Conservation (phyloP, 2,888 invertebrate species). For the Apodemia zela region DNA sequence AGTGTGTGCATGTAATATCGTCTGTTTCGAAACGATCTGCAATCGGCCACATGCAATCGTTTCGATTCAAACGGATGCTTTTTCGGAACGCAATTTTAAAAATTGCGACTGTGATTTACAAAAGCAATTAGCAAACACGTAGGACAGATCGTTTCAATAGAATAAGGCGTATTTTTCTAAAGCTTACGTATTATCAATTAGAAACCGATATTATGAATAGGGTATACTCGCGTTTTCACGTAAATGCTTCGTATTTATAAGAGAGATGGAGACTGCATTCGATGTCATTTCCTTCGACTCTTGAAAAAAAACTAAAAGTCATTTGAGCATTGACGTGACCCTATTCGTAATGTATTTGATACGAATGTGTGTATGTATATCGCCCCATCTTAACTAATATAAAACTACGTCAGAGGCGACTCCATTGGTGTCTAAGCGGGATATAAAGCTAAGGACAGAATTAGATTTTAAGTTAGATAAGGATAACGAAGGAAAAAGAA, state of each 20-base stretch:
- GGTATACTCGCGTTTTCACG: conserved; percentile 11
- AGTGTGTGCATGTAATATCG: conserved; percentile 35
- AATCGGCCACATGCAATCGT: conserved; percentile 69
- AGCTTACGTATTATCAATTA: conserved; percentile 38
- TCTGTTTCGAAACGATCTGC: conserved; percentile 46
- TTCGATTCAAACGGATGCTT: conserved; percentile 43
- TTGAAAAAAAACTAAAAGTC: conserved; percentile 1
- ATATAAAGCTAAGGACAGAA: conserved; percentile 68
- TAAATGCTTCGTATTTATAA: neutral
- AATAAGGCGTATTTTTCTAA: conserved; percentile 56
- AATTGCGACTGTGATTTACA: conserved; percentile 15
- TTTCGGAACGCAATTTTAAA: conserved; percentile 20
- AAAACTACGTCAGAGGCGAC: conserved; percentile 68
- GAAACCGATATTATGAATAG: conserved; percentile 20
- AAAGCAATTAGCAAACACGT: conserved; percentile 10
- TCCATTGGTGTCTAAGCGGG: conserved; percentile 73
- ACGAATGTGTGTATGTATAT: conserved; percentile 48
- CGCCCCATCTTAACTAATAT: conserved; percentile 47
- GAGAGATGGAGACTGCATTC: conserved; percentile 1
- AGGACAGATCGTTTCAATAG: conserved; percentile 4
- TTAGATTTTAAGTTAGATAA: conserved; percentile 47
- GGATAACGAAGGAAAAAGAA: conserved; percentile 62
- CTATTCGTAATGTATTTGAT: conserved; percentile 31
- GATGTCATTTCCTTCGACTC: conserved; percentile 3
- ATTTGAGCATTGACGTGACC: conserved; percentile 18